Evolutionary conservation across 2,888 invertebrate genomes (phyloP), one percentile per base, ranked within the genome.

Genomic region (Prenolepis imparis): DNA sequence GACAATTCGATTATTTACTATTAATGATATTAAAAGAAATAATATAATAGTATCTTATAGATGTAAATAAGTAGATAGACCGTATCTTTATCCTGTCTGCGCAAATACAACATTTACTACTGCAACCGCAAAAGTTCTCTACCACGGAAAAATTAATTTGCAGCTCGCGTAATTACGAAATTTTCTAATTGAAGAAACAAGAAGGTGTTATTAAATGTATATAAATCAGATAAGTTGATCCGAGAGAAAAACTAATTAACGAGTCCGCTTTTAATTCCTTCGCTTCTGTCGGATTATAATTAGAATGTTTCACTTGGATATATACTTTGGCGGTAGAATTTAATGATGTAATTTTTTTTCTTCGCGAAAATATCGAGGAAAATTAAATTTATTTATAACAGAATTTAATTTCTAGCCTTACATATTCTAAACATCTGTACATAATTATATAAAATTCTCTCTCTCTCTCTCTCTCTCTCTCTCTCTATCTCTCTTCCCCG

Each of bases 31-130:
- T 32, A 32, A 32, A 64, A 41, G n/a, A 11, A n/a, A 39, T n/a
- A 57, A n/a, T 59, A 24, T 61, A 61, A 73, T 73, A 28, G 2
- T 41, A n/a, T n/a, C 12, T 59, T 1, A 12, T 64, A 44, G 3
- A 67, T 28, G 9, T 61, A 59, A 73, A 15, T 32, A 8, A 8
- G 28, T 36, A 36, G 12, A 18, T 28, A 18, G 5, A 18, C 1
- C 32, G 11, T 61, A 24, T 15, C 24, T 15, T 8, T 5, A 1
- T 21, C 12, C 15, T 18, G 44, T 48, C 74, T 12, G 44, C 21
- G 8, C 74, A 48, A 74, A 74, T 44, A 3, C 32, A 32, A 32
- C 6, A 0, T 66, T 28, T 32, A 74, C 74, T 66, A 74, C 32
- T 74, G 74, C n/a, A 44, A 48, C 11, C 6, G 18, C 1, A 48